Evolutionary conservation across 2,888 invertebrate genomes (phyloP).

Genomic region (Andrena dorsata): DNA sequence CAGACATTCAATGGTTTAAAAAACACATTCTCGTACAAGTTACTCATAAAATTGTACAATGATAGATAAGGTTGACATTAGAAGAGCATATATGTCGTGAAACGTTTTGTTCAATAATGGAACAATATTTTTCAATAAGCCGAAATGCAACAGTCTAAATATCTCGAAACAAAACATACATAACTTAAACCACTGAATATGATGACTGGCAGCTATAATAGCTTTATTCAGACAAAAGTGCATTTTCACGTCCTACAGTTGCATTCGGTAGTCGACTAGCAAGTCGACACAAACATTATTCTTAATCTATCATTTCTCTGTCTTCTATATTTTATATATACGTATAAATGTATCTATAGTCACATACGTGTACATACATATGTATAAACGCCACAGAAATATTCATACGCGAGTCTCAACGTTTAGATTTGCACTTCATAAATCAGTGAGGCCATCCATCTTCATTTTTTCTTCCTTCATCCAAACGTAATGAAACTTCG

Average conservation of each 20-base stretch:
- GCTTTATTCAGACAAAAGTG: constrained; percentile 19
- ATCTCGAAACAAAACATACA: too few species aligned
- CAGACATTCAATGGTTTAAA: too few species aligned
- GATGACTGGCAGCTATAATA: constrained; percentile 28
- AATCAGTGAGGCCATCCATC: constrained; percentile 55
- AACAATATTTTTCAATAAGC: too few species aligned
- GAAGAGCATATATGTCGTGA: too few species aligned
- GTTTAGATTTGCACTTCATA: constrained; percentile 14
- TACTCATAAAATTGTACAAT: too few species aligned
- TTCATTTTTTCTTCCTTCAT: constrained; percentile 53
- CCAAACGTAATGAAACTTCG: constrained; percentile 33
- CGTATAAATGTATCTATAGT: too few species aligned
- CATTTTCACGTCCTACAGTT: constrained; percentile 33
- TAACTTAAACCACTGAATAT: not conserved
- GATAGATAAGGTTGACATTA: too few species aligned
- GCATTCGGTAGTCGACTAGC: constrained; percentile 22
- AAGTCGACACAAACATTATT: constrained; percentile 57
- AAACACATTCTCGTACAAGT: too few species aligned
- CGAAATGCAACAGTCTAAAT: too few species aligned
- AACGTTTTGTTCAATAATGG: too few species aligned
- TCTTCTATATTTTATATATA: constrained; percentile 3
- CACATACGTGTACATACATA: constrained; percentile 1
- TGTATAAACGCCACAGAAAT: not conserved
- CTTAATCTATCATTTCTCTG: constrained; percentile 56
- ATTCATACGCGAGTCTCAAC: not conserved